phyloP scores from a whole-genome alignment of 2,113 vertebrate species.

The Trematocara variabile region DNA sequence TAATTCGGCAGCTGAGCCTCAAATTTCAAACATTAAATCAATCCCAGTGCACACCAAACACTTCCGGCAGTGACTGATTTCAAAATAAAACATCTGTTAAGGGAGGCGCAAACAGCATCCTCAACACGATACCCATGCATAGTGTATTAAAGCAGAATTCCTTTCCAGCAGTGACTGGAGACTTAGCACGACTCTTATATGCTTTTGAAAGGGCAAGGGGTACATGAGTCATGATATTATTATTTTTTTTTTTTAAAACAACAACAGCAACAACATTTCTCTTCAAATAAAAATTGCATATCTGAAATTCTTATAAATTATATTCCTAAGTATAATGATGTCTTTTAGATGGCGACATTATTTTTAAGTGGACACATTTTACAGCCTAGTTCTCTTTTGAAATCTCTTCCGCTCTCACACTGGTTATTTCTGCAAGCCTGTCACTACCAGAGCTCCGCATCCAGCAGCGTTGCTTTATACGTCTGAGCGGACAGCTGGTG shows the following conservation, averaged over 20 bases:
- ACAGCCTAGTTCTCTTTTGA: conserved; percentile 3
- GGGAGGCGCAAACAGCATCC: neutral
- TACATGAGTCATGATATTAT: neutral
- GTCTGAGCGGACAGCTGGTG: conserved; percentile 15
- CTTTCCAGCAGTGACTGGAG: neutral
- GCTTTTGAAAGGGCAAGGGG: neutral
- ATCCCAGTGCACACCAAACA: neutral
- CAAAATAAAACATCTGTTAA: conserved; percentile 10
- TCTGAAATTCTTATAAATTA: neutral
- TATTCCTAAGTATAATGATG: neutral
- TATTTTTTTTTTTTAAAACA: neutral
- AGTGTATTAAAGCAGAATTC: neutral
- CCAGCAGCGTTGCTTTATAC: neutral
- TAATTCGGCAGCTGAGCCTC: conserved; percentile 34
- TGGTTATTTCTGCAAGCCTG: neutral
- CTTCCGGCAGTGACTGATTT: neutral
- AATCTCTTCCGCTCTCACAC: neutral
- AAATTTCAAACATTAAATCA: neutral
- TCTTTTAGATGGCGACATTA: neutral
- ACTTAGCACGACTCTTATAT: neutral
- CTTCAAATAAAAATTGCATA: neutral
- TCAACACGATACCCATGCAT: neutral
- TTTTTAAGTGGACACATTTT: neutral
- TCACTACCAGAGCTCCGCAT: neutral
- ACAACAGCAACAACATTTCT: neutral